A percentile compares a stretch with the other conserved stretches of the same genome.
Evolutionary conservation across 2,113 vertebrate species (phyloP).

Genomic region (Callaeas wilsoni): DNA sequence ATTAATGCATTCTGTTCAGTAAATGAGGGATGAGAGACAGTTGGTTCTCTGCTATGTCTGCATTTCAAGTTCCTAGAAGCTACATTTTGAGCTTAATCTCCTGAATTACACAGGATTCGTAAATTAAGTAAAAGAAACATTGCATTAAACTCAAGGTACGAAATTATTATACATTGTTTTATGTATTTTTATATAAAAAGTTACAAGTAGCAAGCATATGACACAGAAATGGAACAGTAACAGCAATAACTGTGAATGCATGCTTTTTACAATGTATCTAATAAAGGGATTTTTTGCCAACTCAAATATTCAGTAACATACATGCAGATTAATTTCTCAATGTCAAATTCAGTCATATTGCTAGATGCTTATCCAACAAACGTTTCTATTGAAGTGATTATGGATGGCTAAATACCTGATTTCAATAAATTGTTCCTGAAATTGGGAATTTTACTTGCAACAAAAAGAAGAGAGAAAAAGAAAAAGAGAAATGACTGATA

Average conservation of each 20-base stretch:
- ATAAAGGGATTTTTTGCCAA: conserved; percentile 67
- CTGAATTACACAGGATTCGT: background rate
- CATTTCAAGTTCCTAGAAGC: background rate
- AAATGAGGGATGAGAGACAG: background rate
- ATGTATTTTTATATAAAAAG: conserved; percentile 79
- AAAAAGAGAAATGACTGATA: conserved; percentile 55
- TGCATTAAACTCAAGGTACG: conserved; percentile 71
- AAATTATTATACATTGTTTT: conserved; percentile 78
- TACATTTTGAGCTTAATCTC: background rate
- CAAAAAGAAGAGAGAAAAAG: conserved; percentile 38
- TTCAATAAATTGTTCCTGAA: conserved; percentile 73
- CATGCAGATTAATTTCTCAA: conserved; percentile 73
- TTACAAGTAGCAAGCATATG: conserved; percentile 80
- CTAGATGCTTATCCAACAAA: conserved; percentile 66
- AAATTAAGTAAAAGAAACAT: conserved; percentile 62
- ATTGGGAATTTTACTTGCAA: conserved; percentile 55
- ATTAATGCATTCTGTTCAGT: background rate
- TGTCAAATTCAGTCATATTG: conserved; percentile 69
- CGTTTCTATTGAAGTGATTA: conserved; percentile 52
- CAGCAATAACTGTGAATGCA: conserved; percentile 73
- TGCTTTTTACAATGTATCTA: conserved; percentile 81
- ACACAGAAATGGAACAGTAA: conserved; percentile 75
- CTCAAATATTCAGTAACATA: conserved; percentile 69
- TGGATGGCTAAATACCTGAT: conserved; percentile 66
- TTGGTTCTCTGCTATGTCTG: background rate